Percentiles rank a stretch among this genome's conserved stretches.
phyloP scores from a whole-genome alignment of 2,797 vertebrate genomes.

The Lepus townsendii region DNA sequence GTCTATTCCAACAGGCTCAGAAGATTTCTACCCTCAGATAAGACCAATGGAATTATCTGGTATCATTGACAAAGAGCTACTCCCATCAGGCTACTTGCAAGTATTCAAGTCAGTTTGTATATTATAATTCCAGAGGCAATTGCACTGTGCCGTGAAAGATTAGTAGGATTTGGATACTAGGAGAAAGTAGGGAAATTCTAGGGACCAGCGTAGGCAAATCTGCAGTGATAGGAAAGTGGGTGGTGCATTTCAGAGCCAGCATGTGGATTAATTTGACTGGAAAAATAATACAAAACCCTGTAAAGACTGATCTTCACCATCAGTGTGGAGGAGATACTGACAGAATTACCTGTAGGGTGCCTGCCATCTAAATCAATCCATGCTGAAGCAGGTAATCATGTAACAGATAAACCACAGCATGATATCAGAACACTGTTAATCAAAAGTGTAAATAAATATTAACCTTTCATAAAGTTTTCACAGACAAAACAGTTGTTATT shows the following conservation, averaged over 20 bases:
- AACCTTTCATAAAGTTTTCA: constrained; percentile 66
- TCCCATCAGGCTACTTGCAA: background rate
- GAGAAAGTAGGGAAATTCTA: constrained; percentile 6
- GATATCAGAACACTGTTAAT: constrained; percentile 60
- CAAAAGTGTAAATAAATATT: constrained; percentile 52
- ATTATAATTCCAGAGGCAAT: background rate
- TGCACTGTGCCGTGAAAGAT: background rate
- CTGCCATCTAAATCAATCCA: constrained; percentile 45
- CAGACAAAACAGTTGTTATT: constrained; percentile 42
- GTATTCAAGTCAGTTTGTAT: constrained; percentile 2
- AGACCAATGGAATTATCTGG: background rate
- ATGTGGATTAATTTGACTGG: constrained; percentile 6
- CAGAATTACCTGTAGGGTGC: background rate
- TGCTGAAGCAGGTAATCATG: constrained; percentile 17
- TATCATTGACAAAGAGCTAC: constrained; percentile 18
- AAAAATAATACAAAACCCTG: background rate
- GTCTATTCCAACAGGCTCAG: constrained; percentile 25
- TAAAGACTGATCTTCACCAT: background rate
- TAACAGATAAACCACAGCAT: constrained; percentile 28
- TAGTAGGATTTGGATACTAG: background rate
- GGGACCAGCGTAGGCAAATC: background rate
- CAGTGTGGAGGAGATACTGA: background rate
- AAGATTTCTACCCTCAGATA: constrained; percentile 31
- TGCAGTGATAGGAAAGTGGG: background rate
- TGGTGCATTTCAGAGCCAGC: background rate